Evolutionary conservation across 2,888 invertebrate species (phyloP).

Genomic region (Sicus ferrugineus): DNA sequence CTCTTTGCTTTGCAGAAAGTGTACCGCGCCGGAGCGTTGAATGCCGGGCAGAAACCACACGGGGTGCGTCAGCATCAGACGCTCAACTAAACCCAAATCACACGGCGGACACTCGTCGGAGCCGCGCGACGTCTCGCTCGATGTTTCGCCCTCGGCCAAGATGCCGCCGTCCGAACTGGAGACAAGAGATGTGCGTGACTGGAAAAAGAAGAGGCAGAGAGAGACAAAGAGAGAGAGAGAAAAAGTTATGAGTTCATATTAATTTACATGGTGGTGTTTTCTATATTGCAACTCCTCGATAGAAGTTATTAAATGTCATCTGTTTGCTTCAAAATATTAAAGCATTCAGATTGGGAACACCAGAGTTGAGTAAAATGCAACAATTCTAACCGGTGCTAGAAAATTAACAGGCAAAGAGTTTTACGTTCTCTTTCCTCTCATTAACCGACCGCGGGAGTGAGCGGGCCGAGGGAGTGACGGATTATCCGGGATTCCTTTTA

Average conservation of each 20-base stretch:
- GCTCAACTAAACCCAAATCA: slow-evolving; percentile 84
- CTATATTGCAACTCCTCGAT: too few species aligned
- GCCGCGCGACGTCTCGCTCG: slow-evolving; percentile 71
- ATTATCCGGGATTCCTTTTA: too few species aligned
- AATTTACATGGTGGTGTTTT: background rate
- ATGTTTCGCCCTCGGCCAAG: slow-evolving; percentile 68
- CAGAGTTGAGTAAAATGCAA: too few species aligned
- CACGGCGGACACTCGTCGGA: slow-evolving; percentile 73
- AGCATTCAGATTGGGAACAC: too few species aligned
- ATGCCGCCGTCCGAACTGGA: slow-evolving; percentile 68
- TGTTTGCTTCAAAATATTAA: too few species aligned
- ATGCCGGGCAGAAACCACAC: slow-evolving; percentile 96
- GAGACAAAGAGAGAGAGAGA: slow-evolving; percentile 18
- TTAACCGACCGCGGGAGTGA: too few species aligned
- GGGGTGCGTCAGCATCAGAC: slow-evolving; percentile 89
- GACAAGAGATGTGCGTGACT: slow-evolving; percentile 65
- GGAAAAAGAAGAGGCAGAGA: slow-evolving; percentile 43
- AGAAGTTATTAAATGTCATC: too few species aligned
- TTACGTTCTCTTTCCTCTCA: too few species aligned
- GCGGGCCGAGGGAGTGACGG: too few species aligned
- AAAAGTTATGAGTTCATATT: background rate
- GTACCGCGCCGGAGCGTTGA: slow-evolving; percentile 91
- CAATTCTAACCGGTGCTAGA: too few species aligned
- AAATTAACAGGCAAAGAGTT: too few species aligned
- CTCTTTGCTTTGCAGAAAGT: slow-evolving; percentile 91